Evolutionary conservation across 2,797 vertebrate genomes (phyloP).

Genomic region (Chelon labrosus): DNA sequence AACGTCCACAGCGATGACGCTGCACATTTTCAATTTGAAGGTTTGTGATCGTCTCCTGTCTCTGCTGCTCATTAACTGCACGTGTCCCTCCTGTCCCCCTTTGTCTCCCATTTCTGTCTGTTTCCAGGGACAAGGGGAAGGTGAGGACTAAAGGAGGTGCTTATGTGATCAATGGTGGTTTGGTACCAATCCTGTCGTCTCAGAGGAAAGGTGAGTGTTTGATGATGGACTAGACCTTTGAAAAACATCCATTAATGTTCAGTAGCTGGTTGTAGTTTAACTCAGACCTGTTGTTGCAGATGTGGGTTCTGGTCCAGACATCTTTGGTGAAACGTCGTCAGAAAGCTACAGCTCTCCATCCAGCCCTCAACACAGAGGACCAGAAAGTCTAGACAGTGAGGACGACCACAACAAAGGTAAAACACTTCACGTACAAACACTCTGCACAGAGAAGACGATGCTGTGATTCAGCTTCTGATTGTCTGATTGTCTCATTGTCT

Average conservation of each 20-base stretch:
- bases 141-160: conserved; percentile 41
- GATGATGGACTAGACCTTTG: too few relatives aligned
- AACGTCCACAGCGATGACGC: too few relatives aligned
- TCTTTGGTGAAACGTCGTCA: conserved; percentile 93
- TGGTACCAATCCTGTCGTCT: conserved; percentile 25
- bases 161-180: conserved; percentile 65
- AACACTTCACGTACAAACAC: too few relatives aligned
- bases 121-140: conserved; percentile 66
- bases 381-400: conserved; percentile 93
- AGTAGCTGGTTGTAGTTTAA: not conserved
- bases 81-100: too few relatives aligned
- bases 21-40: too few relatives aligned
- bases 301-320: conserved; percentile 87
- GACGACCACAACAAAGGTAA: conserved; percentile 90
- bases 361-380: conserved; percentile 90
- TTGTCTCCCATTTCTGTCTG: not conserved
- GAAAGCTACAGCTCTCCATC: conserved; percentile 96
- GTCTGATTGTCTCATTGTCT: not conserved
- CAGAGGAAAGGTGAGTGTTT: conserved; percentile 67
- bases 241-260: not conserved
- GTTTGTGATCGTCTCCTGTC: too few relatives aligned
- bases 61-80: too few relatives aligned
- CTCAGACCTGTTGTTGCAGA: conserved; percentile 54
- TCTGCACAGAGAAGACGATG: not conserved
- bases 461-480: not conserved